Evolutionary conservation across 2,888 invertebrate species (phyloP), one percentile per base, ranked within the genome.

Genomic region (Rhingia rostrata): DNA sequence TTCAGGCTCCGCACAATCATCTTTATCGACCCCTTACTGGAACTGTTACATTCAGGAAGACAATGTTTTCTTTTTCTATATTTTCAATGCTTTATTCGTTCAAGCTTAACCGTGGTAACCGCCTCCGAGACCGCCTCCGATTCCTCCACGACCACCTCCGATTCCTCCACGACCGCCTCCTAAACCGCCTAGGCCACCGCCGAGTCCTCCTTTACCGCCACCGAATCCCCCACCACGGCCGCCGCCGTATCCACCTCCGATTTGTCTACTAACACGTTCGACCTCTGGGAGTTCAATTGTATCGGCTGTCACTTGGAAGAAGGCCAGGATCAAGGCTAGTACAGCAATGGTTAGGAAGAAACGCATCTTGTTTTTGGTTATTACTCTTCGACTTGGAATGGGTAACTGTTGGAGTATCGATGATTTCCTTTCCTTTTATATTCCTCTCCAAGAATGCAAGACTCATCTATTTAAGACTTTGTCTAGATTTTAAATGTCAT

Each of bases 321-420:
- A 69, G n/a, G 61, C 61, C 69, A 77, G 33, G 14, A 69, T 14
- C 37, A 69, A n/a, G 6, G 54, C 54, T 6, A 77, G 6, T 5
- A 77, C 47, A 33, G 49, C 41, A 43, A 72, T 60, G 12, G 37
- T 49, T 6, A 60, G 32, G 2, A 58, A 39, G 70, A 60, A 60
- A 22, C 70, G 70, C 60, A 72, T 72, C 37, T 51, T 51, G 0
- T 6, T n/a, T 4, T 37, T 22, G 22, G 22, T 22, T 22, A 22
- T 35, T 9, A 30, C 63, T 49, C 3, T 30, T 7, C 6, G 32
- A 47, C 6, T 63, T 2, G 6, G 30, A 2, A 6, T 37, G 32
- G 37, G 4, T 1, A 63, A 63, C 73, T 73, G 43, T 39, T 72
- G 43, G 6, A 22, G 53, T n/a, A 10, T 2, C 12, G 4, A 2